A percentile compares a stretch with the other conserved stretches of the same genome.
Evolutionary conservation across 2,888 invertebrate species (phyloP).

Genomic region (Acutogordius australiensis): DNA sequence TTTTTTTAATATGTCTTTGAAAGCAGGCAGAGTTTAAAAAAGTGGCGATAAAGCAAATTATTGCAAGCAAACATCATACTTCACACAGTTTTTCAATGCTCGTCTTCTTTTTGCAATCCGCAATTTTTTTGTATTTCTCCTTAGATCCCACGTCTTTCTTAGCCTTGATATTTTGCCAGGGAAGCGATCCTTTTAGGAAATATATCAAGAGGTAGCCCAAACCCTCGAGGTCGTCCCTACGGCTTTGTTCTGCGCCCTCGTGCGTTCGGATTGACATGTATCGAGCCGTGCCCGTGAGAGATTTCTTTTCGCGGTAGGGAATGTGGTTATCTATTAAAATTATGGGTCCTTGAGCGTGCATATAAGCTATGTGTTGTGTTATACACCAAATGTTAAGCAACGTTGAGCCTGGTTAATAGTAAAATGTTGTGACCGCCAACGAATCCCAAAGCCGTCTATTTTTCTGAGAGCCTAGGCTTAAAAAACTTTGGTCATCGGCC

Average conservation of each 20-base stretch:
- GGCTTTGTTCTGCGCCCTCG: background rate
- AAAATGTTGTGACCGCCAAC: too few species aligned
- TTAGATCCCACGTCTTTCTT: background rate
- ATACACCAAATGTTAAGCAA: too few species aligned
- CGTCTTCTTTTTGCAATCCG: conserved; percentile 6
- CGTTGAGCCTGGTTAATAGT: too few species aligned
- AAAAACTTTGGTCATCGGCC: too few species aligned
- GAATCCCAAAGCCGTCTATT: too few species aligned
- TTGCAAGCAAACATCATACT: too few species aligned
- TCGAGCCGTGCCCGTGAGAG: background rate
- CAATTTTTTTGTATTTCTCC: conserved; percentile 10
- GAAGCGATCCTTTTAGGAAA: background rate
- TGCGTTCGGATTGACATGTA: conserved; percentile 5
- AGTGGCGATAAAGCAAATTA: too few species aligned
- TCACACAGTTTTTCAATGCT: conserved; percentile 3
- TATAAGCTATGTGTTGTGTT: too few species aligned
- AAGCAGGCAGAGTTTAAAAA: too few species aligned
- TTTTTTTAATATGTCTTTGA: too few species aligned
- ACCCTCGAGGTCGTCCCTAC: background rate
- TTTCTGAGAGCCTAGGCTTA: too few species aligned
- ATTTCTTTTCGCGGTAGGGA: background rate
- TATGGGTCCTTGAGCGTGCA: too few species aligned
- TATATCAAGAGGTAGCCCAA: conserved; percentile 1
- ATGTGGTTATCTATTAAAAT: background rate
- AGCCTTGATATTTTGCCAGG: background rate